Conservation (phyloP, 2,797 vertebrate species). For the Trachops cirrhosus region DNA sequence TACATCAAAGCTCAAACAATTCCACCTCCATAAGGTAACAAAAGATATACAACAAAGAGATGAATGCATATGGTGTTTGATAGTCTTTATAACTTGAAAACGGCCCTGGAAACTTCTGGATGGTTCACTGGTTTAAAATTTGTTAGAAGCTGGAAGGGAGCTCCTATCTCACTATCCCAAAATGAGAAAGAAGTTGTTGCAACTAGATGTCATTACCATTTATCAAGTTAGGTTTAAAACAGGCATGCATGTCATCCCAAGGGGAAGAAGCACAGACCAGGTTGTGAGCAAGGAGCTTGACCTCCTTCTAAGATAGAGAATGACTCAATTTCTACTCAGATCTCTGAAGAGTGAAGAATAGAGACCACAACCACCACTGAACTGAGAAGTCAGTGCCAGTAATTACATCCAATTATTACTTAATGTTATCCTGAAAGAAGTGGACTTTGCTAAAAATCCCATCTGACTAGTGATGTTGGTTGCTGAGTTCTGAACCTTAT, state of each 20-base stretch:
- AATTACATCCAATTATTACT: neutral
- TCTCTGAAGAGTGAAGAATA: neutral
- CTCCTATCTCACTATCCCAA: neutral
- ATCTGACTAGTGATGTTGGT: neutral
- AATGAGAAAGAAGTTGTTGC: constrained; percentile 1
- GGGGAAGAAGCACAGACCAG: neutral
- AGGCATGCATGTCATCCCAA: neutral
- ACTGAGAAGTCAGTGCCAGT: neutral
- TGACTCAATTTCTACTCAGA: neutral
- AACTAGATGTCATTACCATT: neutral
- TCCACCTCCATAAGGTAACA: neutral
- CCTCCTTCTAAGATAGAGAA: neutral
- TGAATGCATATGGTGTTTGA: neutral
- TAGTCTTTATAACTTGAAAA: neutral
- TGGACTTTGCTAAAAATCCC: neutral
- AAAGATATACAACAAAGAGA: neutral
- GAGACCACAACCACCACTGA: neutral
- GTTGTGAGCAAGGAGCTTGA: neutral
- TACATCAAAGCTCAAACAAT: neutral
- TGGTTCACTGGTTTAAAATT: neutral
- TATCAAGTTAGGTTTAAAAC: neutral
- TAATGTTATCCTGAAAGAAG: neutral
- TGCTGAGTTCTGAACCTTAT: neutral
- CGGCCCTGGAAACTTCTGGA: neutral
- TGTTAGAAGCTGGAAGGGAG: neutral